Evolutionary conservation across 1,140 invertebrate species (phyloP).

Genomic region (Bombus impatiens): DNA sequence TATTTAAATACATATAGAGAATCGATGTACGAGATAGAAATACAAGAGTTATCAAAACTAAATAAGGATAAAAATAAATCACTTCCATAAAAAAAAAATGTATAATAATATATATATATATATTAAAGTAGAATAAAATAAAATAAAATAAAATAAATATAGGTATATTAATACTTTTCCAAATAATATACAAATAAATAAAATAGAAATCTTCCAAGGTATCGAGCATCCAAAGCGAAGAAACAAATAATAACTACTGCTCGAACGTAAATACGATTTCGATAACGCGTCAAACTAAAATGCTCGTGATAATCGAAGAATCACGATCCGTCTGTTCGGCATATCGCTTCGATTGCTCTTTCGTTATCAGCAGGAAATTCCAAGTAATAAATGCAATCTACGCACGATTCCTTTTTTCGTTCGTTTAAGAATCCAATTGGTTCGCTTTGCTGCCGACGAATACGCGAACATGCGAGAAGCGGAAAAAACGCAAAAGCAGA

Average conservation of each 20-base stretch:
- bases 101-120: background rate
- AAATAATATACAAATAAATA: background rate
- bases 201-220: background rate
- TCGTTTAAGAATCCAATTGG: background rate
- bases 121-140: background rate
- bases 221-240: too few relatives aligned
- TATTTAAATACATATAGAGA: background rate
- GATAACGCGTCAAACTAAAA: background rate
- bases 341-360: background rate
- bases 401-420: background rate
- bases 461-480: background rate
- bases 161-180: background rate
- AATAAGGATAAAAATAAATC: background rate
- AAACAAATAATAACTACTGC: background rate
- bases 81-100: too few relatives aligned
- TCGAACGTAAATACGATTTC: background rate
- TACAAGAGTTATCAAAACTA: background rate
- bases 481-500: constrained; percentile 32
- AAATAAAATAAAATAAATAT: background rate
- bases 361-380: background rate
- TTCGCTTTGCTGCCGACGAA: background rate
- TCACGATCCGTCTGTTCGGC: background rate
- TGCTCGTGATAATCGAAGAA: constrained; percentile 6
- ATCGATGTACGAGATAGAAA: background rate
- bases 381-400: constrained; percentile 6